Evolutionary conservation across 2,888 invertebrate species (phyloP).

Genomic region (Phortica magna): DNA sequence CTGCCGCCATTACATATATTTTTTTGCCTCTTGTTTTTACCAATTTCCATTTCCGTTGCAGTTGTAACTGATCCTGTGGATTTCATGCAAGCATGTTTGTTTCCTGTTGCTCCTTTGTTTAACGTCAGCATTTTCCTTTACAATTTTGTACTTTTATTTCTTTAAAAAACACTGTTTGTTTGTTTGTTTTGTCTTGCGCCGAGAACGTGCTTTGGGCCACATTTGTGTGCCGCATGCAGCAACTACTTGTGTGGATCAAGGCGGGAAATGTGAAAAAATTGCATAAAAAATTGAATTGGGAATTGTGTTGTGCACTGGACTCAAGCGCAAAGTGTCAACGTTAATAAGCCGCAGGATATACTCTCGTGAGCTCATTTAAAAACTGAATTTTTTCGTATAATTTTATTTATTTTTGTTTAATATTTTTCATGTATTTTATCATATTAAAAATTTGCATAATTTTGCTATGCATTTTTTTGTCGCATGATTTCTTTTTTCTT

Average conservation of each 20-base stretch:
- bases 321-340: constrained; percentile 2
- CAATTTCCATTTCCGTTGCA: constrained; percentile 25
- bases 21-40: background rate
- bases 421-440: background rate
- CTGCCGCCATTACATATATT: constrained; percentile 17
- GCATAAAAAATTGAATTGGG: constrained; percentile 12
- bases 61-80: constrained; percentile 23
- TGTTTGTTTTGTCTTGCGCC: background rate
- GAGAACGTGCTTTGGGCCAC: constrained; percentile 40
- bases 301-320: constrained; percentile 13
- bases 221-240: constrained; percentile 10
- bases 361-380: background rate
- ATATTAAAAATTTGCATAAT: background rate
- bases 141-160: background rate
- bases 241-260: constrained; percentile 7
- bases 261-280: background rate
- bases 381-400: background rate
- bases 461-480: background rate
- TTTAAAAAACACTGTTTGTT: background rate
- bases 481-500: background rate
- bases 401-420: background rate
- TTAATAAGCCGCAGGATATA: background rate
- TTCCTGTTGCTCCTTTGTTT: background rate
- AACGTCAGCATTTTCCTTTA: background rate
- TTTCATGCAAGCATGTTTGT: background rate